Conservation (phyloP, 2,888 invertebrate genomes). For the Trachelus troglodyta region DNA sequence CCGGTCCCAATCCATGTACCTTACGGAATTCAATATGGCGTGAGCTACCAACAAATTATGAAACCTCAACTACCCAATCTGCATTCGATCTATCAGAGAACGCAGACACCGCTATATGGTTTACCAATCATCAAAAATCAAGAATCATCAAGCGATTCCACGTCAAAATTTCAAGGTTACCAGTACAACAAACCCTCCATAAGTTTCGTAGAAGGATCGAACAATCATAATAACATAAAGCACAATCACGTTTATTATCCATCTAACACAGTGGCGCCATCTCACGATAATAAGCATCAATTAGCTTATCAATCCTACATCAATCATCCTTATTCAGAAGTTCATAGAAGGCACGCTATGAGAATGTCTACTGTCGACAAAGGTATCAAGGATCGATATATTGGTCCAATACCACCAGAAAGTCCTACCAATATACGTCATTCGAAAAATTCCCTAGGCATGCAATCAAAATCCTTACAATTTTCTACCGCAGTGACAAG, state of each 20-base stretch:
- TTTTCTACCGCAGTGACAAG: conserved; percentile 25
- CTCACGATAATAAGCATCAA: too few relatives aligned
- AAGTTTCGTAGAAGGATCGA: conserved; percentile 27
- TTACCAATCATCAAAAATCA: conserved; percentile 26
- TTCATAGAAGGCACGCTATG: conserved; percentile 36
- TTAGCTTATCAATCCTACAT: not conserved
- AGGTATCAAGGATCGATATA: conserved; percentile 53
- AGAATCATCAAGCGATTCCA: conserved; percentile 38
- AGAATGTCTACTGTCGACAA: conserved; percentile 26
- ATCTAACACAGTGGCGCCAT: not conserved
- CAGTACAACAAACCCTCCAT: conserved; percentile 35
- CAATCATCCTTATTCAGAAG: conserved; percentile 18
- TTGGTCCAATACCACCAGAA: conserved; percentile 70
- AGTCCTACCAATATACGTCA: conserved; percentile 26
- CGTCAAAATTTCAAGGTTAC: conserved; percentile 36
- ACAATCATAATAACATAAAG: conserved; percentile 5
- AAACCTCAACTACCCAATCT: conserved; percentile 13
- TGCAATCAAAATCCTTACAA: not conserved
- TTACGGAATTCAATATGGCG: conserved; percentile 45
- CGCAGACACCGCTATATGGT: conserved; percentile 12
- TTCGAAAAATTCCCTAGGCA: conserved; percentile 8
- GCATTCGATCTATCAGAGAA: not conserved
- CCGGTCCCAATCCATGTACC: conserved; percentile 40
- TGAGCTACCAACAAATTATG: conserved; percentile 46
- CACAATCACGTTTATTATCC: too few relatives aligned